Conservation (phyloP, 2,113 vertebrate genomes). For the Tonatia bakeri region DNA sequence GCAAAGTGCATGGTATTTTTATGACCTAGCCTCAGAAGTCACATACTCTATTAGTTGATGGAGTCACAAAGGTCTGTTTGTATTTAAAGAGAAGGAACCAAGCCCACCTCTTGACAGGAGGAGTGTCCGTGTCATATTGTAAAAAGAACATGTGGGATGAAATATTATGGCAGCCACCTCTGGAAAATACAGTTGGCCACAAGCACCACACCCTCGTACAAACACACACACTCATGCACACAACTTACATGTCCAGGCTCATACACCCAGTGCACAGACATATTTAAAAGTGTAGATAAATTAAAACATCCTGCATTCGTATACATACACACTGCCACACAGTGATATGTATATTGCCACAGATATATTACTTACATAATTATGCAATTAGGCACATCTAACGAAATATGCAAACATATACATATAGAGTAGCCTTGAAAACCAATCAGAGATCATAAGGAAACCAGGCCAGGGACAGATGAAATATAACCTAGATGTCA, state of each 20-base stretch:
- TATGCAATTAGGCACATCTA: not conserved
- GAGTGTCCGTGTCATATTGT: not conserved
- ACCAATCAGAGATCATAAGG: not conserved
- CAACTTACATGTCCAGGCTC: not conserved
- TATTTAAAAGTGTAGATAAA: not conserved
- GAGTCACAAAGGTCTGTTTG: not conserved
- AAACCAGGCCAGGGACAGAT: not conserved
- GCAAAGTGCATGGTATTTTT: not conserved
- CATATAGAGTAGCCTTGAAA: not conserved
- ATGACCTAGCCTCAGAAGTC: slow-evolving; percentile 9
- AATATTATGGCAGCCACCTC: not conserved
- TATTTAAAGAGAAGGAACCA: not conserved
- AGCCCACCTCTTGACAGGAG: not conserved
- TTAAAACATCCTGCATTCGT: not conserved
- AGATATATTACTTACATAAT: not conserved
- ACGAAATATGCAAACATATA: not conserved
- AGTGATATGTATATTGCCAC: not conserved
- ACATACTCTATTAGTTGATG: not conserved
- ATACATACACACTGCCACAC: not conserved
- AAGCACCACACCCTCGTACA: not conserved
- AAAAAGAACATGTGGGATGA: not conserved
- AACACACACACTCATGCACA: not conserved
- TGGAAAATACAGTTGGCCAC: not conserved
- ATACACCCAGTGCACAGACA: not conserved
- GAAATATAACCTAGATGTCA: not conserved